A percentile compares a stretch with the other conserved stretches of the same genome.
These are phyloP conservation scores for Oostethus manadensis DNA, from an alignment of 2,113 vertebrate genomes.

Conservation along the genomic window DNA sequence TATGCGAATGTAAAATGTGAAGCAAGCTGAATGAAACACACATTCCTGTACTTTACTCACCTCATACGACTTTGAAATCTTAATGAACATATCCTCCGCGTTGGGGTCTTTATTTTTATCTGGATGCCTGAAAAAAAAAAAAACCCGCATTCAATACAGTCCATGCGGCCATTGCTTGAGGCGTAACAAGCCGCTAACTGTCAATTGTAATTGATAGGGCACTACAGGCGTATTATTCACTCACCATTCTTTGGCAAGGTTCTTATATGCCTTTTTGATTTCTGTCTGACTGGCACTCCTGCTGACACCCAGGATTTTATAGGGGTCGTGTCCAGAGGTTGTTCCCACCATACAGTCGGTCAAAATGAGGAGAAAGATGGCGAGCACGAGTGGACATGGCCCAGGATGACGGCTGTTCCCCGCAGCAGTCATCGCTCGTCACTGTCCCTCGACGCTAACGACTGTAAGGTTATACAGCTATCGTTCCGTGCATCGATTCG, in stretches of 20 bases:
- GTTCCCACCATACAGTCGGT: slow-evolving; percentile 53
- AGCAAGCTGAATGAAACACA: too few relatives aligned
- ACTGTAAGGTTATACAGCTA: neutral
- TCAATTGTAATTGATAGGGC: too few relatives aligned
- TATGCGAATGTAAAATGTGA: neutral
- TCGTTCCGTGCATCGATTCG: neutral
- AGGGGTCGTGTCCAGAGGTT: slow-evolving; percentile 82
- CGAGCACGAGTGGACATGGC: slow-evolving; percentile 27
- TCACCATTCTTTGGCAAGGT: slow-evolving; percentile 89
- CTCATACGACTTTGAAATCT: slow-evolving; percentile 94
- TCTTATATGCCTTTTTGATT: slow-evolving; percentile 93
- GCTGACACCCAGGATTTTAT: slow-evolving; percentile 82
- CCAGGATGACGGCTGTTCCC: slow-evolving; percentile 9
- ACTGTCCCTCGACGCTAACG: neutral
- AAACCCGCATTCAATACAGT: neutral
- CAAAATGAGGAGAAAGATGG: slow-evolving; percentile 70
- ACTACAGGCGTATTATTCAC: slow-evolving; percentile 23
- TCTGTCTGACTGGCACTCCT: slow-evolving; percentile 82
- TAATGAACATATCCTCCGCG: slow-evolving; percentile 94
- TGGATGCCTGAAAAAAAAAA: slow-evolving; percentile 79
- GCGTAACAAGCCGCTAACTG: too few relatives aligned
- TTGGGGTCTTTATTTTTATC: slow-evolving; percentile 93
- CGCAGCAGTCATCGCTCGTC: slow-evolving; percentile 23
- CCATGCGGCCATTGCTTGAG: neutral
- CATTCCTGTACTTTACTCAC: slow-evolving; percentile 56